Conservation (phyloP, 2,113 vertebrate genomes). For the Synodontis membranacea region DNA sequence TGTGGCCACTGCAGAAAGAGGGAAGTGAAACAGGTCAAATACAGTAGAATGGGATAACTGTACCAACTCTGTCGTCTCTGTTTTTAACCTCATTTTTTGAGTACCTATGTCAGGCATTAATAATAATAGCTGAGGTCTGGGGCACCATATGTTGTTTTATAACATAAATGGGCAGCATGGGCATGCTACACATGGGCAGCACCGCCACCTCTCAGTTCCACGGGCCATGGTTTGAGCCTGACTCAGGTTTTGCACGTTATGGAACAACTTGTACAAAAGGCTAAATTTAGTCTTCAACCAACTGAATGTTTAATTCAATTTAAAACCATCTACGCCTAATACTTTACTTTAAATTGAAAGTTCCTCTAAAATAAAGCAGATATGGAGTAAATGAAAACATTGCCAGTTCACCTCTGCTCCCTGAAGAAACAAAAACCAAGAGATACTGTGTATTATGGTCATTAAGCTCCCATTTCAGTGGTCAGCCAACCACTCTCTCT, state of each 20-base stretch:
- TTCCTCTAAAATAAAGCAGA: neutral
- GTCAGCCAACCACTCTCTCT: neutral
- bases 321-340: neutral
- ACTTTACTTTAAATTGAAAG: neutral
- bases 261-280: neutral
- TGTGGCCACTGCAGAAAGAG: conserved; percentile 45
- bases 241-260: neutral
- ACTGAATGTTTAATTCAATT: neutral
- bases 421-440: neutral
- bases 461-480: neutral
- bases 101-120: neutral
- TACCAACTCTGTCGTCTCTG: conserved; percentile 23
- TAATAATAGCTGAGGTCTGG: conserved; percentile 35
- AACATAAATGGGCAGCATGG: conserved; percentile 20
- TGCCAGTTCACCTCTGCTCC: neutral
- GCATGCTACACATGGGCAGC: neutral
- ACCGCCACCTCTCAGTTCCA: neutral
- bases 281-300: neutral
- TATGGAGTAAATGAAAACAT: neutral
- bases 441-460: neutral
- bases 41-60: conserved; percentile 36
- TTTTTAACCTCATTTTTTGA: conserved; percentile 33
- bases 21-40: conserved; percentile 54
- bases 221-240: neutral
- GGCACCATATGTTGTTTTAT: conserved; percentile 13